A percentile compares a stretch with the other conserved stretches of the same genome.
Evolutionary conservation across 2,888 invertebrate genomes (phyloP).

Genomic region (Ennomos quercinarius): DNA sequence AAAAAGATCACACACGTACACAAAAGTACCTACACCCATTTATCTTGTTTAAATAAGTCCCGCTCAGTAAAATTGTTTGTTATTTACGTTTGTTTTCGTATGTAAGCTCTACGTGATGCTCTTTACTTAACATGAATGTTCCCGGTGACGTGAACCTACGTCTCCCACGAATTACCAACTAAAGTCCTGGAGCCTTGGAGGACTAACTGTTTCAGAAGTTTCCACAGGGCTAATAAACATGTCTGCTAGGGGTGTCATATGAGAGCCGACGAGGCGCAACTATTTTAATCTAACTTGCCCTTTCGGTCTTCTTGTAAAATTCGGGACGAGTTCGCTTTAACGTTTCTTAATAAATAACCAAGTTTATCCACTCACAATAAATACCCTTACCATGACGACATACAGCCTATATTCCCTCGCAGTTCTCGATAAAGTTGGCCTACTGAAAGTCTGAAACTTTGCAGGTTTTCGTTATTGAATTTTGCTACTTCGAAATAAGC

Average conservation of each 20-base stretch:
- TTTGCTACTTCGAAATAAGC: constrained; percentile 58
- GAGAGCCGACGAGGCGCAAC: constrained; percentile 56
- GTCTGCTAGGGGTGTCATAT: constrained; percentile 49
- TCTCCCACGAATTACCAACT: not conserved
- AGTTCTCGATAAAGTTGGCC: constrained; percentile 22
- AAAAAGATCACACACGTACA: no score
- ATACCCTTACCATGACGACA: constrained; percentile 22
- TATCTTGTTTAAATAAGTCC: constrained; percentile 4
- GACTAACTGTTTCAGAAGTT: constrained; percentile 17
- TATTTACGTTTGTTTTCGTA: constrained; percentile 1
- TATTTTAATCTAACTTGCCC: constrained; percentile 77
- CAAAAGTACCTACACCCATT: not conserved
- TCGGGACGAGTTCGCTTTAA: constrained; percentile 58
- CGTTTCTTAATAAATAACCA: constrained; percentile 70
- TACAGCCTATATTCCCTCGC: constrained; percentile 38
- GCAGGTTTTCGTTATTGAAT: constrained; percentile 64
- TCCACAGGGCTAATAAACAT: constrained; percentile 42
- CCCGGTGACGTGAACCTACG: not conserved
- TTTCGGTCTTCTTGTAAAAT: constrained; percentile 64
- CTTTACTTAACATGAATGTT: constrained; percentile 5
- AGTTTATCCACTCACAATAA: constrained; percentile 38
- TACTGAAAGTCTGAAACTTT: constrained; percentile 46
- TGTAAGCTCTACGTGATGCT: constrained; percentile 10
- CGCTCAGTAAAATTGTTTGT: not conserved
- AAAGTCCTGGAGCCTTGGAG: not conserved